Evolutionary conservation across 2,888 invertebrate genomes (phyloP).

Genomic region (Euspilapteryx auroguttella): DNA sequence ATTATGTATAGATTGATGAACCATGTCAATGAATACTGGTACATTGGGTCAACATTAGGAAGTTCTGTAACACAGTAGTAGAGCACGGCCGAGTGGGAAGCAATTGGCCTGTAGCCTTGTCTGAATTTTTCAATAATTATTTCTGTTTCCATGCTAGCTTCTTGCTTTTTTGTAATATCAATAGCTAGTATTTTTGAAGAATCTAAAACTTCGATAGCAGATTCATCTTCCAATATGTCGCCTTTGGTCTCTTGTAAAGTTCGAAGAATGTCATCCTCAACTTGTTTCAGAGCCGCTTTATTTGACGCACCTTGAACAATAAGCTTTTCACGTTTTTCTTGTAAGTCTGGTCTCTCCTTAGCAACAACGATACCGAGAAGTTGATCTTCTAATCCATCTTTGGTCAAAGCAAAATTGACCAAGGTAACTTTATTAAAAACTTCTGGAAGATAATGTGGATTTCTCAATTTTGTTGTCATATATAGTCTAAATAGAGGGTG

Average conservation of each 20-base stretch:
- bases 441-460: slow-evolving; percentile 86
- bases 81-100: slow-evolving; percentile 76
- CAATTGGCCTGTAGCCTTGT: slow-evolving; percentile 73
- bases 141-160: slow-evolving; percentile 76
- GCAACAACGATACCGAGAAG: slow-evolving; percentile 82
- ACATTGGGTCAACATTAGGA: slow-evolving; percentile 86
- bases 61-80: slow-evolving; percentile 84
- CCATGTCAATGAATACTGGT: slow-evolving; percentile 85
- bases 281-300: slow-evolving; percentile 76
- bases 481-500: slow-evolving; percentile 75
- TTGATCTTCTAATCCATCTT: slow-evolving; percentile 83
- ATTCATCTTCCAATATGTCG: slow-evolving; percentile 89
- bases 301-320: slow-evolving; percentile 81
- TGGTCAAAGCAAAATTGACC: slow-evolving; percentile 81
- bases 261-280: slow-evolving; percentile 86
- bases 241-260: slow-evolving; percentile 82
- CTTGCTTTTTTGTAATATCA: slow-evolving; percentile 82
- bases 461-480: slow-evolving; percentile 79
- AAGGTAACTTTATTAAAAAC: slow-evolving; percentile 81
- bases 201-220: slow-evolving; percentile 84
- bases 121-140: slow-evolving; percentile 76
- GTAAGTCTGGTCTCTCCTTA: slow-evolving; percentile 81
- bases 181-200: slow-evolving; percentile 80
- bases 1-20: slow-evolving; percentile 80
- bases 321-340: slow-evolving; percentile 77